Conservation (phyloP, 2,113 vertebrate genomes). For the Brienomyrus brachyistius region DNA sequence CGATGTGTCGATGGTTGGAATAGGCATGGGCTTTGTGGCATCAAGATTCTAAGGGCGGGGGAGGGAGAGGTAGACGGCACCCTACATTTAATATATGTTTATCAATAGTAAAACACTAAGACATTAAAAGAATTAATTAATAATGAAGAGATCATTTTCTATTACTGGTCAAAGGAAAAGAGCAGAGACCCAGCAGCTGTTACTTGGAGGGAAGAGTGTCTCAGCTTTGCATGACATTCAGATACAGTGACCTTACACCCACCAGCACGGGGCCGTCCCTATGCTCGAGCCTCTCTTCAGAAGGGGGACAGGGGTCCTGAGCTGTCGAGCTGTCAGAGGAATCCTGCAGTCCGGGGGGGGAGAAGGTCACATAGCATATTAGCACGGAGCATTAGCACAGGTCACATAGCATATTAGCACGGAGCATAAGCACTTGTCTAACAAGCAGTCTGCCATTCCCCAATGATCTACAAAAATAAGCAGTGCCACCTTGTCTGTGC, state of each 20-base stretch:
- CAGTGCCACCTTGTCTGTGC: conserved; percentile 57
- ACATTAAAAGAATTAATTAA: neutral
- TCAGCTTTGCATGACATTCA: neutral
- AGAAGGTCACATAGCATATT: too few species aligned
- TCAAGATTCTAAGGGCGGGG: conserved; percentile 49
- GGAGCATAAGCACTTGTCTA: neutral
- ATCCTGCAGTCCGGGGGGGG: neutral
- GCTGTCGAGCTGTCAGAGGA: conserved; percentile 57
- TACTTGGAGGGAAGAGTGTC: neutral
- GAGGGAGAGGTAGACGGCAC: neutral
- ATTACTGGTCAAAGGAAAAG: neutral
- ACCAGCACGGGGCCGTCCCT: conserved; percentile 48
- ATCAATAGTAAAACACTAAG: neutral
- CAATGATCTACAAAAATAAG: neutral
- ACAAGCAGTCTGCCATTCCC: neutral
- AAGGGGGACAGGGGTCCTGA: conserved; percentile 61
- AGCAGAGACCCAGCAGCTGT: neutral
- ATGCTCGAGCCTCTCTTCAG: conserved; percentile 44
- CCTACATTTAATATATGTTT: neutral
- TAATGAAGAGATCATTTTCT: neutral
- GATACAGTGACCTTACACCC: conserved; percentile 15
- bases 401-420: too few species aligned
- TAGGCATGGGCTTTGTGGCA: conserved; percentile 67
- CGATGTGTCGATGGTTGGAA: conserved; percentile 76
- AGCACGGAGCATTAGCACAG: neutral